phyloP scores from a whole-genome alignment of 2,888 invertebrate genomes.

The Punctoribates punctum region DNA sequence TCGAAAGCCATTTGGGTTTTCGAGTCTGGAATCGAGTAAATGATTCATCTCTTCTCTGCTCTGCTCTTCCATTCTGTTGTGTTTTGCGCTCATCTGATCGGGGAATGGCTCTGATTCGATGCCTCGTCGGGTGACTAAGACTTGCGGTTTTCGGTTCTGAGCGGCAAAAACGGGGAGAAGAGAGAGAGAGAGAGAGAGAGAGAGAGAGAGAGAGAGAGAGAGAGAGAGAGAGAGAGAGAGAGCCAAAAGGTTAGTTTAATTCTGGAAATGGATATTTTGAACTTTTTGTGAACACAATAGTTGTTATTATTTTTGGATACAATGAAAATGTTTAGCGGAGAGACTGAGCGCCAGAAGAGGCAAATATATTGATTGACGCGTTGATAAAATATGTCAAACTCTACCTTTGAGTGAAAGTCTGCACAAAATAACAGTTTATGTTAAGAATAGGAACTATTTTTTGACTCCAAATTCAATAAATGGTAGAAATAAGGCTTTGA shows the following conservation, averaged over 20 bases:
- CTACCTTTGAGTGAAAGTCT: slow-evolving; percentile 10
- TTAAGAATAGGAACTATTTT: slow-evolving; percentile 14
- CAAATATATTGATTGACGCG: slow-evolving; percentile 23
- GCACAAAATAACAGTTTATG: slow-evolving; percentile 2
- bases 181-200: too few species aligned
- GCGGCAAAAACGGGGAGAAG: not conserved
- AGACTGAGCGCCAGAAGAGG: not conserved
- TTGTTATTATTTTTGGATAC: not conserved
- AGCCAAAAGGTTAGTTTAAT: not conserved
- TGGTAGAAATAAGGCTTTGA: not conserved
- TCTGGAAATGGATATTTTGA: not conserved
- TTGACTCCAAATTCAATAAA: slow-evolving; percentile 21
- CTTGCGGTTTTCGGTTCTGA: slow-evolving; percentile 18
- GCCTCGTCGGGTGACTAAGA: slow-evolving; percentile 25
- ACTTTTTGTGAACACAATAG: not conserved
- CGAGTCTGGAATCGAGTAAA: not conserved
- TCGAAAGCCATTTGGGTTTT: not conserved
- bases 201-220: too few species aligned
- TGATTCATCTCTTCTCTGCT: not conserved
- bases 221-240: not conserved
- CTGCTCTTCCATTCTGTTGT: too few species aligned
- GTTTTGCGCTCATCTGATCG: not conserved
- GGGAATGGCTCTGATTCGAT: slow-evolving; percentile 15
- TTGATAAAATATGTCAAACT: slow-evolving; percentile 27
- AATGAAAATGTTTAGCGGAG: not conserved